Evolutionary conservation across 2,888 invertebrate genomes (phyloP).

Genomic region (Bellardia bayeri): DNA sequence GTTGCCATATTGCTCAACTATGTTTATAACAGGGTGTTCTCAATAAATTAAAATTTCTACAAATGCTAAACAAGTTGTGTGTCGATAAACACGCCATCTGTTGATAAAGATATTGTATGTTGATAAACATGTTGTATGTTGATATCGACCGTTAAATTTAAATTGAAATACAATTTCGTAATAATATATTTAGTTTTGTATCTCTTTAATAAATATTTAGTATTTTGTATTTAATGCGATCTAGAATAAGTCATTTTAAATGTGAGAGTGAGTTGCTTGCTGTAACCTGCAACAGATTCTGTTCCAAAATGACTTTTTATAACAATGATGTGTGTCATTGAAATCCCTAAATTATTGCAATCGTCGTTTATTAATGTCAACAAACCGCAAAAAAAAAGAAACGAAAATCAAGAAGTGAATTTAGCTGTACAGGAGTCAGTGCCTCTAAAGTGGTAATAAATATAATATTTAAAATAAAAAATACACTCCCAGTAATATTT

Average conservation of each 20-base stretch:
- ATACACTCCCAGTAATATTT: conserved; percentile 36
- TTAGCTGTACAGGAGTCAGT: conserved; percentile 5
- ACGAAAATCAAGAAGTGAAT: conserved; percentile 69
- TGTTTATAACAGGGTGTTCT: no score
- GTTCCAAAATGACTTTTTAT: conserved; percentile 69
- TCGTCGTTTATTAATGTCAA: conserved; percentile 76
- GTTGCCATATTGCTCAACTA: no score
- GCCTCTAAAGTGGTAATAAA: conserved; percentile 23
- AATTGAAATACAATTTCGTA: no score
- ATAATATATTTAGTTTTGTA: no score
- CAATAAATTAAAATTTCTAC: no score
- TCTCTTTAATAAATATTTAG: no score
- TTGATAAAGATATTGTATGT: no score
- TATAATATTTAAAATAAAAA: conserved; percentile 55
- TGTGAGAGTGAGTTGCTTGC: not conserved
- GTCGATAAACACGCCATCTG: no score
- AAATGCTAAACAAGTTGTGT: no score
- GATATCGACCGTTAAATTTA: no score
- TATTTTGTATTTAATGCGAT: no score
- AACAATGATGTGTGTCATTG: conserved; percentile 81
- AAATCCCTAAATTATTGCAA: conserved; percentile 83
- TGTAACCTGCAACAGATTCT: not conserved
- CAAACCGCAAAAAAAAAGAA: conserved; percentile 68
- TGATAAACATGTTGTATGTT: no score
- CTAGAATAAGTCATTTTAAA: not conserved